A percentile compares a stretch with the other conserved stretches of the same genome.
These are phyloP conservation scores for Tetrax tetrax DNA, from an alignment of 2,113 vertebrate genomes.

Conservation along the genomic window DNA sequence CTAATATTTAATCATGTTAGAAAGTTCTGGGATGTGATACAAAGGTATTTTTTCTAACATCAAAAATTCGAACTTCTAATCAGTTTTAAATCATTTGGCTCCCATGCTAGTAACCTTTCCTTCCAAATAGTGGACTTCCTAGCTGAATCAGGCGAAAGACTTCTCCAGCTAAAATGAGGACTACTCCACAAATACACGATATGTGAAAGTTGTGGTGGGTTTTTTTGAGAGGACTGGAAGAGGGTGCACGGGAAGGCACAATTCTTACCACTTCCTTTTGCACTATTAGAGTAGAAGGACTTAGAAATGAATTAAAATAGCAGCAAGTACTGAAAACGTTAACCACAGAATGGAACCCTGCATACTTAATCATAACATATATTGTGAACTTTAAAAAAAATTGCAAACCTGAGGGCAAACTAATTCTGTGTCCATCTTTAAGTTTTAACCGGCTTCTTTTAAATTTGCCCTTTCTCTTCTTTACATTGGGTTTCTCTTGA, in stretches of 20 bases:
- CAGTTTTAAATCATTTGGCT: not conserved
- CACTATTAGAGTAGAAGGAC: not conserved
- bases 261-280: not conserved
- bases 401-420: slow-evolving; percentile 89
- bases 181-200: not conserved
- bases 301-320: not conserved
- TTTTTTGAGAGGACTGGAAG: too few species aligned
- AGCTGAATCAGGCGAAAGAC: not conserved
- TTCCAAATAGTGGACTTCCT: not conserved
- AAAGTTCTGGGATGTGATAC: not conserved
- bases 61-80: not conserved
- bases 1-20: not conserved
- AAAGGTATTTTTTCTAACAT: not conserved
- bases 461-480: slow-evolving; percentile 95
- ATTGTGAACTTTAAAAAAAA: not conserved
- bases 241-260: not conserved
- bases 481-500: slow-evolving; percentile 93
- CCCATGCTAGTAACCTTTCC: not conserved
- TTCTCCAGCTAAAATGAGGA: not conserved
- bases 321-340: not conserved
- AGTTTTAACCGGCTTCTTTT: slow-evolving; percentile 90
- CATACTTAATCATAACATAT: not conserved
- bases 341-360: not conserved
- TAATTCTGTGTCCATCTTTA: slow-evolving; percentile 95
- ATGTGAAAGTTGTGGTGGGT: not conserved